phyloP scores from a whole-genome alignment of 1,140 invertebrate genomes.

The Drosophila subobscura region DNA sequence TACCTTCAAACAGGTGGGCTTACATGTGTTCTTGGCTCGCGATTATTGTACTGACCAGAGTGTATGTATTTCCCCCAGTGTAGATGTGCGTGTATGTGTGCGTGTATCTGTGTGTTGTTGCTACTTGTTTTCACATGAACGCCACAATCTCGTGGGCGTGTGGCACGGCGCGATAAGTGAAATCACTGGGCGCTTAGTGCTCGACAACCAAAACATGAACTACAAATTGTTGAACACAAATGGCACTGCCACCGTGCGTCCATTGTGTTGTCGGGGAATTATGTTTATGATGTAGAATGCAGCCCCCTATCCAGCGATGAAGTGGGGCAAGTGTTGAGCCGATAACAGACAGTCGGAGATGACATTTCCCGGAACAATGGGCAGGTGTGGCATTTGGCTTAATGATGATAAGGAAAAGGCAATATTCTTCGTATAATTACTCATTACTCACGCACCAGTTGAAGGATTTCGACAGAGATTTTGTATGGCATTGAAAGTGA shows the following conservation, averaged over 20 bases:
- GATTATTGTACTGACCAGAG: too few relatives aligned
- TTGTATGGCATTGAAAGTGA: too few relatives aligned
- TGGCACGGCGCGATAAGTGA: conserved; percentile 67
- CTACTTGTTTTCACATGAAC: conserved; percentile 58
- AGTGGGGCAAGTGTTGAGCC: conserved; percentile 36
- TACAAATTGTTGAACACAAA: conserved; percentile 79
- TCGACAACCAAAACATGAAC: conserved; percentile 71
- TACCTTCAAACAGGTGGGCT: too few relatives aligned
- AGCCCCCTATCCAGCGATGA: conserved; percentile 5
- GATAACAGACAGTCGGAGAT: conserved; percentile 44
- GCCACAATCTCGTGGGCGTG: conserved; percentile 40
- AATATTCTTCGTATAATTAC: too few relatives aligned
- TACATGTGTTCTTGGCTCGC: too few relatives aligned
- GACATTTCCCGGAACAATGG: conserved; percentile 17
- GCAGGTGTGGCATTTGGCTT: conserved; percentile 31
- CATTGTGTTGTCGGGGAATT: conserved; percentile 24
- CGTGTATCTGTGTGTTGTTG: conserved; percentile 9
- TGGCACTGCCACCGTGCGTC: conserved; percentile 30
- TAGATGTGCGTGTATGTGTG: too few relatives aligned
- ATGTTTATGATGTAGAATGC: conserved; percentile 26
- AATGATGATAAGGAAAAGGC: conserved; percentile 39
- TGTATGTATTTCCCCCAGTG: too few relatives aligned
- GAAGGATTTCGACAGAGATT: too few relatives aligned
- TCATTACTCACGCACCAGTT: too few relatives aligned
- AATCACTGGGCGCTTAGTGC: conserved; percentile 59